phyloP scores from a whole-genome alignment of 1,140 invertebrate genomes.

The Popillia japonica region DNA sequence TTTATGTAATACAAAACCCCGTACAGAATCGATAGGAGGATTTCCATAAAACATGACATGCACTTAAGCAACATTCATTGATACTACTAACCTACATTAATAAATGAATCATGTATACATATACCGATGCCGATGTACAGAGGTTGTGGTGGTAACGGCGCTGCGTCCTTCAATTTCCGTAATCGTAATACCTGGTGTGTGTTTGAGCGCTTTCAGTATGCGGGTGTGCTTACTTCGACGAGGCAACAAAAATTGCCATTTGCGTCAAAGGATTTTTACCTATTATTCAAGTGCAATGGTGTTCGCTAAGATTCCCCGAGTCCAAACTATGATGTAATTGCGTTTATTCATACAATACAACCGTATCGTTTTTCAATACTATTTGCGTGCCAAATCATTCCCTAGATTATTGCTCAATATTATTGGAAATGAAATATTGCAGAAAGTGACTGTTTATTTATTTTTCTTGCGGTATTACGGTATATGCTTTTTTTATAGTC shows the following conservation, averaged over 20 bases:
- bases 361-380: constrained; percentile 4
- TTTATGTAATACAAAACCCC: background rate
- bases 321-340: constrained; percentile 26
- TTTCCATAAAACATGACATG: constrained; percentile 22
- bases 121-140: background rate
- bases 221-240: background rate
- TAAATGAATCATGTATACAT: constrained; percentile 15
- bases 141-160: constrained; percentile 8
- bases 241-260: constrained; percentile 23
- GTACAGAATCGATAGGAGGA: background rate
- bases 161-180: constrained; percentile 26
- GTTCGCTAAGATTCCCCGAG: constrained; percentile 24
- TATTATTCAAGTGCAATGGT: constrained; percentile 14
- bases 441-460: constrained; percentile 3
- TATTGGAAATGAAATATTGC: constrained; percentile 13
- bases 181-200: constrained; percentile 6
- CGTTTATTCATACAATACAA: constrained; percentile 22
- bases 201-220: constrained; percentile 15
- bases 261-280: constrained; percentile 32
- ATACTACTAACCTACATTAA: constrained; percentile 35
- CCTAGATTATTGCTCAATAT: constrained; percentile 20
- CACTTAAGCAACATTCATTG: constrained; percentile 4
- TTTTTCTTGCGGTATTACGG: background rate
- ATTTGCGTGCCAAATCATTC: constrained; percentile 27
- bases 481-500: background rate